Evolutionary conservation across 2,113 vertebrate species (phyloP).

Genomic region (Mustela lutreola): DNA sequence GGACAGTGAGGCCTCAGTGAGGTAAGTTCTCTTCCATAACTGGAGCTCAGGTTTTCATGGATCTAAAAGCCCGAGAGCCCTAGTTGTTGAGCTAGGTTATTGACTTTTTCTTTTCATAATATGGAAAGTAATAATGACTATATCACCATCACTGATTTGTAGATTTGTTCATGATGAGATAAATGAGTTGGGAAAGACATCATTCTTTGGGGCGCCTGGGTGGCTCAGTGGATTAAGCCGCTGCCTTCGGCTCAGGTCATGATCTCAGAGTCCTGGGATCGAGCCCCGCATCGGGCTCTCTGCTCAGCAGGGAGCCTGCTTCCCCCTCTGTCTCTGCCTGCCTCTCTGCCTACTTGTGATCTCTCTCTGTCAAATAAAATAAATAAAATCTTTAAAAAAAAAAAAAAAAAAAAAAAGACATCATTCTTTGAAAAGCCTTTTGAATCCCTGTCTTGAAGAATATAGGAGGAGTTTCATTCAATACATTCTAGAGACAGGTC

Average conservation of each 20-base stretch:
- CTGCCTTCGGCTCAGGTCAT: too few relatives aligned
- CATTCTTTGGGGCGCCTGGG: too few relatives aligned
- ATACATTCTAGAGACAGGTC: not conserved
- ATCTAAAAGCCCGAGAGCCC: not conserved
- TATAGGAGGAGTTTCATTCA: slow-evolving; percentile 9
- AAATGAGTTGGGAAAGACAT: not conserved
- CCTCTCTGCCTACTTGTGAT: too few relatives aligned
- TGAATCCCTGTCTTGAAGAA: slow-evolving; percentile 35
- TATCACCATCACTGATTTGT: not conserved
- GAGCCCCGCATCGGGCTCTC: too few relatives aligned
- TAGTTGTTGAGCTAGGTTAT: not conserved
- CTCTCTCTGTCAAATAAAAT: too few relatives aligned
- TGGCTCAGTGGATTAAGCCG: too few relatives aligned
- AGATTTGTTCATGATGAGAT: slow-evolving; percentile 34
- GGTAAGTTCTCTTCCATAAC: not conserved
- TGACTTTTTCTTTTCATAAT: slow-evolving; percentile 47
- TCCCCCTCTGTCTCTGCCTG: too few relatives aligned
- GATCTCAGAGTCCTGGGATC: too few relatives aligned
- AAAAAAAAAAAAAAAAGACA: too few relatives aligned
- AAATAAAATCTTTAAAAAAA: too few relatives aligned
- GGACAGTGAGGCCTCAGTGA: not conserved
- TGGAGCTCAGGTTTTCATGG: not conserved
- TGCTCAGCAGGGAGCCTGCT: too few relatives aligned
- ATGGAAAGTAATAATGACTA: not conserved
- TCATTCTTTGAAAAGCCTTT: slow-evolving; percentile 23